A percentile compares a stretch with the other conserved stretches of the same genome.
Conservation (phyloP, 1,140 invertebrate species). For the Ctenoplectra terminalis region DNA sequence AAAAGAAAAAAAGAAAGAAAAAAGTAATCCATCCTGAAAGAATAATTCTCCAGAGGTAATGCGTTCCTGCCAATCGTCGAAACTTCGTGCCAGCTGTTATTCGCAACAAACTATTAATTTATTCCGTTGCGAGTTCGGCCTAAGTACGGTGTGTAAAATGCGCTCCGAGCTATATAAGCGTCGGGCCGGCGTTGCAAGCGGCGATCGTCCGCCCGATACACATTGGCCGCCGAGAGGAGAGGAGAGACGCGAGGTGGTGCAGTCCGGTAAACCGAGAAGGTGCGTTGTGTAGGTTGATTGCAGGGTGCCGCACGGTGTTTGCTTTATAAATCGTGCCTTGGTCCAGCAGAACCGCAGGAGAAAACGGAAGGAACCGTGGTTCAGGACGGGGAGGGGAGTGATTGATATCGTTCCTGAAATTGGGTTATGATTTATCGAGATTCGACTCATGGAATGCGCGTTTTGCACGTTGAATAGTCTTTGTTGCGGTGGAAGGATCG, state of each 20-base stretch:
- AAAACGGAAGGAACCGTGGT: constrained; percentile 50
- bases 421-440: constrained; percentile 77
- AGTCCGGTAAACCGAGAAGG: constrained; percentile 59
- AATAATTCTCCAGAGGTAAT: constrained; percentile 19
- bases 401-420: constrained; percentile 77
- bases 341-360: constrained; percentile 64
- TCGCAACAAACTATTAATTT: constrained; percentile 80
- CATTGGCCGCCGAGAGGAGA: constrained; percentile 5
- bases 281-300: constrained; percentile 77
- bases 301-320: constrained; percentile 81
- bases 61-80: constrained; percentile 72
- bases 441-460: constrained; percentile 16
- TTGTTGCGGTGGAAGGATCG: neutral
- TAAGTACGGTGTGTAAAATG: constrained; percentile 80
- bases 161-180: constrained; percentile 75
- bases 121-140: constrained; percentile 74
- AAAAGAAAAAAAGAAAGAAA: neutral
- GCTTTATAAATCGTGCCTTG: constrained; percentile 81
- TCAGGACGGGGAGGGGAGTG: constrained; percentile 41
- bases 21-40: neutral
- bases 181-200: constrained; percentile 54
- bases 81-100: constrained; percentile 75
- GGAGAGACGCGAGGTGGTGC: constrained; percentile 17
- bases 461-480: constrained; percentile 51
- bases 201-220: constrained; percentile 74